phyloP scores from a whole-genome alignment of 1,140 invertebrate genomes.

The Lucilia sericata region DNA sequence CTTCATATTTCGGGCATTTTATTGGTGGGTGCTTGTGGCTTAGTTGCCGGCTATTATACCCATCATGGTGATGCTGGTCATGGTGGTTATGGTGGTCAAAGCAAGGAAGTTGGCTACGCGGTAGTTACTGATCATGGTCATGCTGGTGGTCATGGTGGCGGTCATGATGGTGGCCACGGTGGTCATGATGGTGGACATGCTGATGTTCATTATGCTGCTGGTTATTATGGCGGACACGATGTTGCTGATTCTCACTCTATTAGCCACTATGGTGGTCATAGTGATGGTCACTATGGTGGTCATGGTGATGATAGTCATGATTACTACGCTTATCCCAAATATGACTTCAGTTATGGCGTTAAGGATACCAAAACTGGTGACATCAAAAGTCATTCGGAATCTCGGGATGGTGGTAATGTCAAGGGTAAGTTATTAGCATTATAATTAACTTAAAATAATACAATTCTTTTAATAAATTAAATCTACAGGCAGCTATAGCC shows the following conservation, averaged over 20 bases:
- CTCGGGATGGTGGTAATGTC: conserved; percentile 60
- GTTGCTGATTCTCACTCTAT: neutral
- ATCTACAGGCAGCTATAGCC: conserved; percentile 67
- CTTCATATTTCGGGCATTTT: neutral
- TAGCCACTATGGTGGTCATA: neutral
- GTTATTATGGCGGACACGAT: neutral
- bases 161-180: neutral
- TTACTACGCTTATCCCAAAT: conserved; percentile 58
- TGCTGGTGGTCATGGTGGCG: neutral
- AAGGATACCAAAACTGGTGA: conserved; percentile 63
- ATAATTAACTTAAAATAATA: neutral
- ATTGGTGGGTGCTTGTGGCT: neutral
- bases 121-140: neutral
- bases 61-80: neutral
- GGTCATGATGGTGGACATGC: neutral
- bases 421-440: conserved; percentile 50
- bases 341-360: conserved; percentile 61
- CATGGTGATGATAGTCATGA: conserved; percentile 1
- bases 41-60: neutral
- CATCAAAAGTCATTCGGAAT: conserved; percentile 57
- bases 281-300: neutral
- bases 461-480: neutral
- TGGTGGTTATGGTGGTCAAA: neutral
- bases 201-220: neutral
- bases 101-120: neutral